Conservation (phyloP, 2,113 vertebrate species). For the Gobiocypris rarus region DNA sequence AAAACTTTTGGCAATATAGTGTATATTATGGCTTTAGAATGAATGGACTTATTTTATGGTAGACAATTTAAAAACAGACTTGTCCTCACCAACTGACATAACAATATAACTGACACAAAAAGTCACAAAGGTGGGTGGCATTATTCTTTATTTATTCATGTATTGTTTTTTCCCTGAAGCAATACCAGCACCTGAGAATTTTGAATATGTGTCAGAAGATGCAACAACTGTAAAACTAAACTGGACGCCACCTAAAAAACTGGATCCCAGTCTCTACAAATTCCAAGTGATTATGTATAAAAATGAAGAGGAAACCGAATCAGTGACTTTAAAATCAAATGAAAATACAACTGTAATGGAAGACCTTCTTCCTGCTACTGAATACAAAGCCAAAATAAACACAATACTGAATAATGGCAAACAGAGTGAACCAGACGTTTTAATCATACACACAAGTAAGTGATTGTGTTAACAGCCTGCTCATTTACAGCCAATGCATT, state of each 20-base stretch:
- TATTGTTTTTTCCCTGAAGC: background rate
- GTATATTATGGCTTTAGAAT: too few relatives aligned
- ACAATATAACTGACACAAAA: too few relatives aligned
- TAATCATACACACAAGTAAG: conserved; percentile 53
- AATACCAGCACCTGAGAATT: background rate
- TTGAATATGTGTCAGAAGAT: conserved; percentile 16
- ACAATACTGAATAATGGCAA: conserved; percentile 35
- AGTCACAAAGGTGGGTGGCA: background rate
- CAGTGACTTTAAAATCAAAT: background rate
- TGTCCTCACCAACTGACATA: too few relatives aligned
- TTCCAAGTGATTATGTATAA: conserved; percentile 43
- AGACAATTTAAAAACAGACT: too few relatives aligned
- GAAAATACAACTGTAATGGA: background rate
- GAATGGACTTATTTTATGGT: too few relatives aligned
- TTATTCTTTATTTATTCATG: background rate
- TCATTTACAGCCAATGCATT: background rate
- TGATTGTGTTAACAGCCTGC: background rate
- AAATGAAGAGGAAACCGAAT: background rate
- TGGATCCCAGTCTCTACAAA: conserved; percentile 48
- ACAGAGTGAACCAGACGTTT: conserved; percentile 13
- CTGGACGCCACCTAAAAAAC: conserved; percentile 48
- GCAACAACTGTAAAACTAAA: conserved; percentile 34
- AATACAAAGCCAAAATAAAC: conserved; percentile 42
- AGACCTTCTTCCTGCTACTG: conserved; percentile 50
- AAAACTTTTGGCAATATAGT: too few relatives aligned